Evolutionary conservation across 2,888 invertebrate species (phyloP), one percentile per base, ranked within the genome.

Genomic region (Polymixis flavicincta): DNA sequence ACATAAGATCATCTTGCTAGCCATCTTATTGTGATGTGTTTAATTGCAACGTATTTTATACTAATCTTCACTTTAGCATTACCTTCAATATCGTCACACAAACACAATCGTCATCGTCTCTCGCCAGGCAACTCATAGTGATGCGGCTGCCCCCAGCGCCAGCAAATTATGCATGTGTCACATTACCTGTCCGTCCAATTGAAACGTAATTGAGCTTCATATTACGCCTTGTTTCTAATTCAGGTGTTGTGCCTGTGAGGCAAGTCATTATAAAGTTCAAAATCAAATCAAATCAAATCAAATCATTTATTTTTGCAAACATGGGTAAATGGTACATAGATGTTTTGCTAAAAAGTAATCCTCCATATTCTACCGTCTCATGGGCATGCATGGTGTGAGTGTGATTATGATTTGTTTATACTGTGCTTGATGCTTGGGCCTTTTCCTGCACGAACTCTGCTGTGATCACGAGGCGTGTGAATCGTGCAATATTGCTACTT

Each of bases 141-240:
- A 68, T 42, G 64, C 64, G 69, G 61, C 25, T 55, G 70, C 55
- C 64, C 68, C 67, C 22, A 32, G 76, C 25, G 76, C 14, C 32
- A 17, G 55, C 82, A 75, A 83, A 84, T 87, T 87, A 86, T 87
- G 82, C 82, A 86, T 86, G 67, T 63, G 55, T 60, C 25, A 55
- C 25, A 84, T 90, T 89, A 91, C 90, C 89, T 89, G 89, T 85
- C 88, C 90, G 86, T 81, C 80, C 89, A 90, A 90, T 90, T 91
- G 89, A 87, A 89, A 89, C 70, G 22, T 81, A 85, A 82, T 81
- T 81, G 76, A 57, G 67, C 63, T 42, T 65, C 64, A 64, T 54
- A 76, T 71, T 72, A 70, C 54, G 8, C 37, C 68, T 71, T 65
- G 65, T 76, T 48, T 50, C 52, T 60, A 63, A 76, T 66, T 85